Percentiles rank a stretch among this genome's conserved stretches.
These are phyloP conservation scores for Chaetorhynchus papuensis DNA, from an alignment of 2,113 vertebrate genomes.

Conservation along the genomic window DNA sequence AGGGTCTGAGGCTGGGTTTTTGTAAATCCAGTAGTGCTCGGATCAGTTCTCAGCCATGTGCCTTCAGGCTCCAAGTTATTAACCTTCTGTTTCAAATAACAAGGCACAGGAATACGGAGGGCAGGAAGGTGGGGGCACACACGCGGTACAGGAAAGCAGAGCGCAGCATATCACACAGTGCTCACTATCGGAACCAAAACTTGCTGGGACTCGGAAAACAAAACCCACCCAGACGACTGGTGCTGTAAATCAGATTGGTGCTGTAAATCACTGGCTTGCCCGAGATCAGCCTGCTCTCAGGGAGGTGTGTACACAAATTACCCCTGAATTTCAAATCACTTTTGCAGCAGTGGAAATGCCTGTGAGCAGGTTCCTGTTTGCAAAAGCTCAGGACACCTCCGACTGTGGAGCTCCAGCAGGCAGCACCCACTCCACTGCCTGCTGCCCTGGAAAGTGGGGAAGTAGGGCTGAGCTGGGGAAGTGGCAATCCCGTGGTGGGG, in stretches of 20 bases:
- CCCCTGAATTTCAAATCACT: neutral
- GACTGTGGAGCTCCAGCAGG: neutral
- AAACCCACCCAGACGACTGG: neutral
- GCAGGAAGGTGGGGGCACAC: neutral
- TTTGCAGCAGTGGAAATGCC: neutral
- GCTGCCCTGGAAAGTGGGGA: neutral
- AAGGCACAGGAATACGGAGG: neutral
- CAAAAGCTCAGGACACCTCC: neutral
- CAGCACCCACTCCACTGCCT: neutral
- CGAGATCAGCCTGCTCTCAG: fast-evolving
- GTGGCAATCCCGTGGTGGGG: neutral
- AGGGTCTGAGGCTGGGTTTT: neutral
- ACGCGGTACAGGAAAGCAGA: neutral
- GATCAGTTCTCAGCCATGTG: neutral
- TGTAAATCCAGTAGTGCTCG: conserved; percentile 1
- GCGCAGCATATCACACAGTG: neutral
- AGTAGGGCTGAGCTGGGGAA: neutral
- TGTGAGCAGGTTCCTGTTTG: neutral
- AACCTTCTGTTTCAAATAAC: conserved; percentile 29
- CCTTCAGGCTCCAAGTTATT: neutral
- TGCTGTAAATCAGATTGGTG: fast-evolving
- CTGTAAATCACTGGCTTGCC: neutral
- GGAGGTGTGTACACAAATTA: neutral
- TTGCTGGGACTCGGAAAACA: neutral
- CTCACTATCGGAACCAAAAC: neutral